Base-by-base conservation (phyloP, 2,113 vertebrate species). In the Delphinapterus leucas region DNA sequence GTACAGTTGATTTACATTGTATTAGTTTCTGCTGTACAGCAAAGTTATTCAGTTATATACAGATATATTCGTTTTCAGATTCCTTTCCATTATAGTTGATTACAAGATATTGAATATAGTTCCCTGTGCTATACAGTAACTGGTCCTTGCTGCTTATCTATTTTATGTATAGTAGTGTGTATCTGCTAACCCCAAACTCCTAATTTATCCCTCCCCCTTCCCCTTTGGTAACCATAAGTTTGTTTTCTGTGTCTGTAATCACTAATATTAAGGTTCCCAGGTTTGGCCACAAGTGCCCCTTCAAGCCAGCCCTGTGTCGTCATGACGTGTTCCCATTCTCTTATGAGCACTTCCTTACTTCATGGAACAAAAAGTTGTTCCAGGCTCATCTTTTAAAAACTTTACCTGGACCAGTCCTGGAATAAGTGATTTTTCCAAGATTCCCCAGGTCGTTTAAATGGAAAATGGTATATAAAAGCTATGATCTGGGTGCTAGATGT, bases 191-290 rank as follows among this genome's bases (percentile, higher is more conserved):
- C 41, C 47, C 41, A 76, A 10, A 20, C 26, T 76, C 41, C 41
- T 18, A 1, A 31, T 1, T 47, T 10, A 31, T 38, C 41, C 4
- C 73, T 31, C 26, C 41, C 6, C 1, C 41, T 76, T 28, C 0
- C 26, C 26, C 41, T 47, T 31, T 18, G 73, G 41, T 10, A 47
- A 9, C 41, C 26, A 0, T 3, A 31, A 9, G 4, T 76, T 28
- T 76, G 41, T 18, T 47, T 44, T 47, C 73, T 47, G 2, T 1
- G 4, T 47, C 73, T 76, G 28, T 47, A 44, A 31, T 26, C 26
- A 11, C 41, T 47, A 31, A 20, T 18, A 11, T 76, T 47, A 18
- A 8, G 23, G 41, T 31, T 33, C 17, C 23, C 41, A 1, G 41
- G 18, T 63, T 47, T 92, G 79, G 25, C 70, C n/a, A 3, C 1